Percentiles rank a stretch among this genome's conserved stretches.
Evolutionary conservation across 2,113 vertebrate species (phyloP).

Genomic region (Pollimyrus isidori): DNA sequence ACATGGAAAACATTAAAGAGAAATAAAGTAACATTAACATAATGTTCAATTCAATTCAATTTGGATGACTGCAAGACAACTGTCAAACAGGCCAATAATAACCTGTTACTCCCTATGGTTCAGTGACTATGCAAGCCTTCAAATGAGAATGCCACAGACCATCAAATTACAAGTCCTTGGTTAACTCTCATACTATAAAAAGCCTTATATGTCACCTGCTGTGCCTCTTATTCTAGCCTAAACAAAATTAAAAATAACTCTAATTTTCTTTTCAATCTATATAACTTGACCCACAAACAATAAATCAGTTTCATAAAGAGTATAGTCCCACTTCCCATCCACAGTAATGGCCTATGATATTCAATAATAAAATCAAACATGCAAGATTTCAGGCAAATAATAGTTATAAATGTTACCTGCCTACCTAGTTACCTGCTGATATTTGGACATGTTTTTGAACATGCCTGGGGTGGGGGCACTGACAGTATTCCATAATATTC

Average conservation of each 20-base stretch:
- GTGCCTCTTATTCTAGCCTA: not conserved
- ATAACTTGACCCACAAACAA: not conserved
- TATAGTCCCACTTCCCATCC: not conserved
- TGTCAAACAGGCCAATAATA: not conserved
- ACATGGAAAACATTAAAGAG: not conserved
- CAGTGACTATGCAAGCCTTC: not conserved
- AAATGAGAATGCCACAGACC: not conserved
- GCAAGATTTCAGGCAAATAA: not conserved
- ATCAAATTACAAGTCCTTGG: not conserved
- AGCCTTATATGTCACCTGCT: not conserved
- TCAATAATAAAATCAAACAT: not conserved
- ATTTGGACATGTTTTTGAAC: not conserved
- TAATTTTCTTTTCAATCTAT: not conserved
- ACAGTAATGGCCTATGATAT: not conserved
- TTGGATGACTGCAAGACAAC: not conserved
- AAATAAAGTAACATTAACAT: not conserved
- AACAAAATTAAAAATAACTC: not conserved
- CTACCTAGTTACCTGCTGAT: not conserved
- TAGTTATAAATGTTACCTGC: not conserved
- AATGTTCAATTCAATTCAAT: not conserved
- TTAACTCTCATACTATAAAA: not conserved
- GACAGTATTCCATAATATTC: not conserved
- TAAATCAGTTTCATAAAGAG: not conserved
- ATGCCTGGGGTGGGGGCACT: not conserved
- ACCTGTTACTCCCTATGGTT: not conserved